Evolutionary conservation across 2,888 invertebrate genomes (phyloP).

Genomic region (Autographa pulchrina): DNA sequence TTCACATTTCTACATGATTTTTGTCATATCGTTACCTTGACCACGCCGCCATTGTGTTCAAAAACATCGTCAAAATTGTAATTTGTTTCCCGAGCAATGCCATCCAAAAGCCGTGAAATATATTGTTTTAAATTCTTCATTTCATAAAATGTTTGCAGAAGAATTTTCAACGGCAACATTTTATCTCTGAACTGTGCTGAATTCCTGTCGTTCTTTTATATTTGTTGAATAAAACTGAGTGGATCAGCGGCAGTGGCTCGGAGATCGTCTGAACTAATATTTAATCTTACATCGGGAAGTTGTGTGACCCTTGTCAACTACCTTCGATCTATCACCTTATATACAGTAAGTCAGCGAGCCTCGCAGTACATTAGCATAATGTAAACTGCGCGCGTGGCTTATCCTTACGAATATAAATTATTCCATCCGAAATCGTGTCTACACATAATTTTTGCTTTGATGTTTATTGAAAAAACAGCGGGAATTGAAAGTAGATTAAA

Average conservation of each 20-base stretch:
- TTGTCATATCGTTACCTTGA: constrained; percentile 41
- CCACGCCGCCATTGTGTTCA: constrained; percentile 32
- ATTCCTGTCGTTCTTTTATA: constrained; percentile 28
- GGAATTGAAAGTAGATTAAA: constrained; percentile 27
- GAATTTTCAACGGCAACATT: constrained; percentile 37
- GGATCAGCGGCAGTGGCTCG: constrained; percentile 39
- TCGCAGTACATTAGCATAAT: constrained; percentile 51
- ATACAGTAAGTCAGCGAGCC: constrained; percentile 39
- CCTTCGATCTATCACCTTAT: constrained; percentile 63
- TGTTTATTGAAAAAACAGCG: constrained; percentile 39
- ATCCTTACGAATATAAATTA: constrained; percentile 58
- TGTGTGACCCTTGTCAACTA: constrained; percentile 71
- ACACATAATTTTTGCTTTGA: constrained; percentile 60
- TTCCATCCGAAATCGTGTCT: constrained; percentile 54
- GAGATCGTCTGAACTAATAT: constrained; percentile 35
- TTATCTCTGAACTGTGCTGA: constrained; percentile 16
- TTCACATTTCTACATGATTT: constrained; percentile 37
- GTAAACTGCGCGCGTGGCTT: constrained; percentile 57
- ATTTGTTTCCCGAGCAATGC: constrained; percentile 53
- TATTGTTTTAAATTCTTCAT: constrained; percentile 42
- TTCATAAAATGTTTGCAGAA: constrained; percentile 39
- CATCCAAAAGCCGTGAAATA: constrained; percentile 34
- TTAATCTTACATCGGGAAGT: constrained; percentile 57
- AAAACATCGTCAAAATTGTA: constrained; percentile 47
- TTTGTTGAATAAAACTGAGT: constrained; percentile 29